phyloP scores from a whole-genome alignment of 1,140 invertebrate species.

The Aphelenchoides fujianensis region DNA sequence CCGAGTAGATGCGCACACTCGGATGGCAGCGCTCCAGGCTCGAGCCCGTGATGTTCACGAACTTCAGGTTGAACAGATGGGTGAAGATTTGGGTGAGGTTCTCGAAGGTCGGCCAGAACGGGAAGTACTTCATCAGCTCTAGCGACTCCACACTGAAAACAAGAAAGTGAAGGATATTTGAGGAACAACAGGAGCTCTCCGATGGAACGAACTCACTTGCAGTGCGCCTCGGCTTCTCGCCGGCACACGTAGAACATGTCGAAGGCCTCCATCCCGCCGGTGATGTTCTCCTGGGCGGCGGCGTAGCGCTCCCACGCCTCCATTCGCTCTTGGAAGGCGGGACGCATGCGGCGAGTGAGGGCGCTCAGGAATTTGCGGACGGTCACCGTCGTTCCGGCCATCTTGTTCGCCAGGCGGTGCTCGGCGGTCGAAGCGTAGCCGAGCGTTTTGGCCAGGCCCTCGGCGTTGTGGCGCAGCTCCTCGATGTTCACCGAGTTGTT shows the following conservation, averaged over 20 bases:
- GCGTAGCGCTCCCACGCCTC: constrained; percentile 56
- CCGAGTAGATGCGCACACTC: constrained; percentile 52
- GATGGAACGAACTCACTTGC: constrained; percentile 42
- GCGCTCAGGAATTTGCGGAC: constrained; percentile 56
- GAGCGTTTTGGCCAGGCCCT: constrained; percentile 57
- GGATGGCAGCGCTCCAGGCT: constrained; percentile 54
- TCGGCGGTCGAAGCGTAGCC: constrained; percentile 54
- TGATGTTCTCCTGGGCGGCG: constrained; percentile 42
- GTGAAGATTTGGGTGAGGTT: constrained; percentile 40
- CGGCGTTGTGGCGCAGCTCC: constrained; percentile 58
- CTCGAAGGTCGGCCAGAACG: constrained; percentile 59
- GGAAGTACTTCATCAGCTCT: constrained; percentile 61
- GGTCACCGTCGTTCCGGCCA: constrained; percentile 59
- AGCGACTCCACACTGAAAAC: constrained; percentile 54
- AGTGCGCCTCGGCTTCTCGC: constrained; percentile 56
- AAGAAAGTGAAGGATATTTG: background rate
- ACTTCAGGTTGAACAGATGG: constrained; percentile 49
- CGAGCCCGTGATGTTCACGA: constrained; percentile 46
- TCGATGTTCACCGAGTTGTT: constrained; percentile 61
- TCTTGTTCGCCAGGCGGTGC: constrained; percentile 58
- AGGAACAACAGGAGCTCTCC: background rate
- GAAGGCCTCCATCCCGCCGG: constrained; percentile 39
- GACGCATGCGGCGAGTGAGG: constrained; percentile 49
- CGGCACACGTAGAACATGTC: constrained; percentile 61
- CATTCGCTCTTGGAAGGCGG: constrained; percentile 56